Base-by-base conservation (phyloP, 35 echinoderm and acorn worm genomes). In the Apostichopus japonicus region DNA sequence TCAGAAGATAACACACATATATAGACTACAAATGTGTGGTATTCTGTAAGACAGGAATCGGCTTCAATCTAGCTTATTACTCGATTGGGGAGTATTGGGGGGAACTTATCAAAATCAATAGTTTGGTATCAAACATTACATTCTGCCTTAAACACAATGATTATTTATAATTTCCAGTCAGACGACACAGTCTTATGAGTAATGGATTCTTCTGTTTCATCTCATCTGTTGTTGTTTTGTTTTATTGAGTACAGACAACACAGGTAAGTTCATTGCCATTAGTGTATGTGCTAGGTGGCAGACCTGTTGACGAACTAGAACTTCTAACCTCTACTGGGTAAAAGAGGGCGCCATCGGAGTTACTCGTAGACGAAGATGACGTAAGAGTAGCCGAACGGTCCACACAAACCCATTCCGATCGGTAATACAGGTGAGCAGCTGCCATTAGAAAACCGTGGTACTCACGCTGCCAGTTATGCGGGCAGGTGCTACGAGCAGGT, bases 401-500 rank as follows among this genome's bases (percentile, higher is more conserved):
- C 17, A 88, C 86, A 23, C 86, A 88, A 10, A 88, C 86, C 56
- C 65, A 88, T n/a, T 88, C 22, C 5, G 80, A 70, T 56, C 54
- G 13, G 54, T 92, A 67, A 59, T 88, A 54, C 6, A 1, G 23
- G 7, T 84, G 15, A 72, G 54, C 61, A 16, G 65, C 24, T 5
- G 86, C 76, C 93, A 94, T 91, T 1, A 94, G 77, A 51, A 82
- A 94, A 53, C 93, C 93, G 23, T 73, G 33, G 77, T 94, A 94
- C 56, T 94, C 93, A 19, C 23, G 72, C 9, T 56, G 90, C 93
- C 93, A 94, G 11, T 77, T 62, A 8, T 19, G 9, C 8, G 87
- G 93, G 53, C 93, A 94, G 17, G 58, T 83, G 33, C 54, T 10
- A 24, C 87, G 71, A 1, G 93, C 93, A 23, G 93, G 93, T 56